Percentiles rank a stretch among this genome's conserved stretches.
phyloP scores from a whole-genome alignment of 1,140 invertebrate species.

The Cherax destructor region DNA sequence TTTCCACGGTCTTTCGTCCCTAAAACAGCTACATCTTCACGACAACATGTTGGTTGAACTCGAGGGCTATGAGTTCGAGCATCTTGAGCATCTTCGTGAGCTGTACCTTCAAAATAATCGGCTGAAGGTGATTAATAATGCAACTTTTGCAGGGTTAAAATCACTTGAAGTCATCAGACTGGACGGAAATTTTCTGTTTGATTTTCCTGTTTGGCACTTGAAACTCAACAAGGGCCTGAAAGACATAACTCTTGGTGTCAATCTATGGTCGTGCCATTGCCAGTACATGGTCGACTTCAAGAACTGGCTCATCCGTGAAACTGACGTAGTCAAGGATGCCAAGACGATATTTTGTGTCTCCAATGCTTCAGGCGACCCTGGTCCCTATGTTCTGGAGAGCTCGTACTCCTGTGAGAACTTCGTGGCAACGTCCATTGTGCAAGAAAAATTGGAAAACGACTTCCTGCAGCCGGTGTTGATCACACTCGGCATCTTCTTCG shows the following conservation, averaged over 20 bases:
- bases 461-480: slow-evolving; percentile 89
- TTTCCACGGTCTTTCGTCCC: slow-evolving; percentile 89
- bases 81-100: slow-evolving; percentile 86
- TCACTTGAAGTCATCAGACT: slow-evolving; percentile 88
- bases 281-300: slow-evolving; percentile 91
- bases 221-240: slow-evolving; percentile 83
- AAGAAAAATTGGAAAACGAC: slow-evolving; percentile 87
- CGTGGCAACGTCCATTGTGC: slow-evolving; percentile 81
- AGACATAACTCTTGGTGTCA: slow-evolving; percentile 85
- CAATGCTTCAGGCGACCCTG: slow-evolving; percentile 84
- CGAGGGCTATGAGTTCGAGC: slow-evolving; percentile 93
- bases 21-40: slow-evolving; percentile 89
- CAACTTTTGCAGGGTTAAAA: slow-evolving; percentile 85
- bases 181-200: slow-evolving; percentile 88
- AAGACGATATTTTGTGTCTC: slow-evolving; percentile 75
- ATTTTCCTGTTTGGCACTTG: slow-evolving; percentile 90
- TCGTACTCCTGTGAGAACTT: slow-evolving; percentile 86
- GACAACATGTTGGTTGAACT: slow-evolving; percentile 87
- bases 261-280: slow-evolving; percentile 93
- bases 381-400: slow-evolving; percentile 86
- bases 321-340: slow-evolving; percentile 77
- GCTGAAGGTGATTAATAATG: slow-evolving; percentile 86
- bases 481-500: slow-evolving; percentile 81
- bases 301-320: slow-evolving; percentile 85
- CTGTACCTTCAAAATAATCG: slow-evolving; percentile 92